These are phyloP conservation scores for Pygmarrhopalites habei DNA, from an alignment of 1,140 invertebrate genomes.

Conservation along the genomic window DNA sequence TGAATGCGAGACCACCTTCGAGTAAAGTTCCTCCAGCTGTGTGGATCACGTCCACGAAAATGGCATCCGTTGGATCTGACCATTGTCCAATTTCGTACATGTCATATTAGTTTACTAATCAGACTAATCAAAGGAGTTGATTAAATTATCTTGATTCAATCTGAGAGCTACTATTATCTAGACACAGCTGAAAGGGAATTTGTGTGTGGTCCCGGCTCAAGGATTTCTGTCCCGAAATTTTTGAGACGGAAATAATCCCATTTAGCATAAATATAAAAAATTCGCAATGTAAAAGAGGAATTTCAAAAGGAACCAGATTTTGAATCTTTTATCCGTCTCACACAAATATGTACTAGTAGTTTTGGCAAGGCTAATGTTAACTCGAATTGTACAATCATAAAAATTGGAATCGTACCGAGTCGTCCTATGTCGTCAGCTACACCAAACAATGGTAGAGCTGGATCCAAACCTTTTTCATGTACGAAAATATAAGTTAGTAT, in stretches of 20 bases:
- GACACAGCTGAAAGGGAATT: too few relatives aligned
- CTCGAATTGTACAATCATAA: background rate
- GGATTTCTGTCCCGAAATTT: too few relatives aligned
- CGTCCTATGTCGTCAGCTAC: background rate
- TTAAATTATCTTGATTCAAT: too few relatives aligned
- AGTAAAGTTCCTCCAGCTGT: constrained; percentile 47
- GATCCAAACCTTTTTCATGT: constrained; percentile 11
- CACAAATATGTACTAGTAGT: background rate
- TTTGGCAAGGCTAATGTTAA: background rate
- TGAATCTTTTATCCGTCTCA: background rate
- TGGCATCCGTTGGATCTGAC: constrained; percentile 52
- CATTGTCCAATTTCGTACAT: too few relatives aligned
- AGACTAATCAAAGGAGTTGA: too few relatives aligned
- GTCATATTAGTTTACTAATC: too few relatives aligned
- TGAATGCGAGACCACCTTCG: constrained; percentile 46
- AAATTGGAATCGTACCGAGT: background rate
- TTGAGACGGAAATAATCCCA: too few relatives aligned
- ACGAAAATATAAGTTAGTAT: background rate
- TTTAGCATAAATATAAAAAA: too few relatives aligned
- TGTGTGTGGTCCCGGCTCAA: too few relatives aligned
- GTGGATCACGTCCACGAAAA: constrained; percentile 63
- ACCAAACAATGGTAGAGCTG: constrained; percentile 29
- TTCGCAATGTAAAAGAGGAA: too few relatives aligned
- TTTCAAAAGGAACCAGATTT: background rate
- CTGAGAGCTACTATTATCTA: too few relatives aligned